A percentile compares a stretch with the other conserved stretches of the same genome.
phyloP scores from a whole-genome alignment of 2,888 invertebrate species.

The Pherbina coryleti region DNA sequence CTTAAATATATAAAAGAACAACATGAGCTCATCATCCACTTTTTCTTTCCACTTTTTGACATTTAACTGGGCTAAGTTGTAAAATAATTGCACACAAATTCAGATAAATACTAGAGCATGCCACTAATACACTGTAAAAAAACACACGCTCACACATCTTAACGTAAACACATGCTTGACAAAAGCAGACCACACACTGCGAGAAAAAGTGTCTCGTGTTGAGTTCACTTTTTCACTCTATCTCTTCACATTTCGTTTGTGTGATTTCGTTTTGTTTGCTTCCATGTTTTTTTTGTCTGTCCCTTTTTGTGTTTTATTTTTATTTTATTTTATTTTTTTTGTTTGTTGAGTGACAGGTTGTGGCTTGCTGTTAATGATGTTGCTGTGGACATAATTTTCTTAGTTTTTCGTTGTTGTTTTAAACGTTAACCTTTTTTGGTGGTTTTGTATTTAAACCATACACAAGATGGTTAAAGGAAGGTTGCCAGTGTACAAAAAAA shows the following conservation, averaged over 20 bases:
- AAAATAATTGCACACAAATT: no score
- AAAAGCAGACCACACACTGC: not conserved
- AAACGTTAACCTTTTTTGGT: slow-evolving; percentile 40
- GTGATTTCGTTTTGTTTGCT: not conserved
- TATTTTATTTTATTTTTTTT: no score
- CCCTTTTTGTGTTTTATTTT: not conserved
- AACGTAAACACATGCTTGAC: no score
- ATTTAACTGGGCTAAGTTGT: no score
- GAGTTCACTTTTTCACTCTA: not conserved
- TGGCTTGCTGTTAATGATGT: slow-evolving; percentile 15
- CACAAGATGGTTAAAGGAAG: not conserved
- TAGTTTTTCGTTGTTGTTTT: slow-evolving; percentile 51
- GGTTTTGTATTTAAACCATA: not conserved
- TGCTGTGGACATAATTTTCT: slow-evolving; percentile 34
- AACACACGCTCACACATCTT: no score
- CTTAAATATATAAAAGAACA: no score
- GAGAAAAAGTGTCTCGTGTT: not conserved
- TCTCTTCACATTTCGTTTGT: not conserved
- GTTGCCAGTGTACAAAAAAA: not conserved
- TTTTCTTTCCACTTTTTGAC: no score
- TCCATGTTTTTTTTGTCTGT: not conserved
- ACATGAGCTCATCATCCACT: no score
- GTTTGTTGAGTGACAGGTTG: slow-evolving; percentile 19
- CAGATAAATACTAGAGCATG: no score
- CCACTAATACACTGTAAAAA: no score